Evolutionary conservation across 2,113 vertebrate genomes (phyloP), one percentile per base, ranked within the genome.

Genomic region (Hippocampus zosterae): DNA sequence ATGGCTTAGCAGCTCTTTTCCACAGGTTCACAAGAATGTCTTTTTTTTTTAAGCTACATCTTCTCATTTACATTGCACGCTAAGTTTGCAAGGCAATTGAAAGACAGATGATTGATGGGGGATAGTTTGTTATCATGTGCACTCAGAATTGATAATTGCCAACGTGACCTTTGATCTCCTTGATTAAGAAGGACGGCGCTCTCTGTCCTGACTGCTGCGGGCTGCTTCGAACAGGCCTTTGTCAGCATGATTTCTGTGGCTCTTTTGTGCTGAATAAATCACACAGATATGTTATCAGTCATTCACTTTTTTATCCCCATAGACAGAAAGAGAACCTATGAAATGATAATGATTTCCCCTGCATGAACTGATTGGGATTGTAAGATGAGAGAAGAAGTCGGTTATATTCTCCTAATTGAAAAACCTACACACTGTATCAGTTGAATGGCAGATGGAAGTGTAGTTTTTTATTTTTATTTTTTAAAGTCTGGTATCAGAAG

Each of bases 41-140:
- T 53, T 37, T 65, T 48, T 64, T 52, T 40, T 48, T 18, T 27
- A 40, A 48, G 29, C 75, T 67, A 29, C 63, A 66, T 71, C 69
- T 56, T 79, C 71, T 72, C 67, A 83, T 83, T 67, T 70, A 82
- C 48, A 59, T 64, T 16, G 37, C 73, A 21, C 48, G 73, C 62
- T 70, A 72, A 81, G 81, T 88, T 84, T 82, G 69, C 76, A 46
- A 62, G 70, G 71, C 72, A 77, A 84, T 85, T 84, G 53, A 83
- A 85, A 87, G 86, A 67, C 75, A 71, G 73, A 73, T 77, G 85
- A 90, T 91, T 87, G 88, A 81, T 88, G 5, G 33, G 44, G 84
- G 86, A 88, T 88, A 83, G 82, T 89, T 90, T 89, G 84, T 88
- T 88, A 84, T 84, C 85, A 83, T 84, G 55, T 68, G 61, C 79